Conservation (phyloP, 1,140 invertebrate genomes). For the Meteorus sp. region DNA sequence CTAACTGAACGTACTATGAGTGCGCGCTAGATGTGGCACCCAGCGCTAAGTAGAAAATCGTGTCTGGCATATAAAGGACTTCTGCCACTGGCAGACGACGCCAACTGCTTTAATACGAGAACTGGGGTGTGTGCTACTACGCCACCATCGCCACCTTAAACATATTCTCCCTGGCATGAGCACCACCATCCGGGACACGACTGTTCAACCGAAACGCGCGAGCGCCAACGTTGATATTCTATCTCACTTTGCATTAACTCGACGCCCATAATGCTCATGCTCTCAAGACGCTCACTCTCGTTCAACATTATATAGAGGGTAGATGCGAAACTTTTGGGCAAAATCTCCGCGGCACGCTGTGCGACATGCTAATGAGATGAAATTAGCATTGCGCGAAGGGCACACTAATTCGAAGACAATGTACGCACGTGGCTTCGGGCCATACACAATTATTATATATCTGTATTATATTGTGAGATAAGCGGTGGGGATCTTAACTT, state of each 20-base stretch:
- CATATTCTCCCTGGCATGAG: constrained; percentile 30
- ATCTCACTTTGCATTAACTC: too few species aligned
- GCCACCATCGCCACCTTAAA: constrained; percentile 16
- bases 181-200: constrained; percentile 5
- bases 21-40: not conserved
- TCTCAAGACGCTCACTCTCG: too few species aligned
- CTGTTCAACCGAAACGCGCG: too few species aligned
- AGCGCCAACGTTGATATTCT: too few species aligned
- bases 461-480: too few species aligned
- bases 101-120: constrained; percentile 14
- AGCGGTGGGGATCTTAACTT: constrained; percentile 1
- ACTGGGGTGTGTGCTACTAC: not conserved
- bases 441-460: too few species aligned
- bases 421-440: constrained; percentile 14
- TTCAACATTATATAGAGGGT: too few species aligned
- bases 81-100: constrained; percentile 20
- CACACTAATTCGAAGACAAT: constrained; percentile 17
- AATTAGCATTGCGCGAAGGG: constrained; percentile 20
- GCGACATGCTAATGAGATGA: constrained; percentile 31
- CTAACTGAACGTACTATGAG: too few species aligned
- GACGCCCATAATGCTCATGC: too few species aligned
- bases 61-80: constrained; percentile 32
- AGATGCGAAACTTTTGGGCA: constrained; percentile 21
- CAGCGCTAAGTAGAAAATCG: constrained; percentile 33
- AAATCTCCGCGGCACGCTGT: constrained; percentile 19